A percentile compares a stretch with the other conserved stretches of the same genome.
Evolutionary conservation across 2,888 invertebrate species (phyloP).

Genomic region (Meandrusa payeni): DNA sequence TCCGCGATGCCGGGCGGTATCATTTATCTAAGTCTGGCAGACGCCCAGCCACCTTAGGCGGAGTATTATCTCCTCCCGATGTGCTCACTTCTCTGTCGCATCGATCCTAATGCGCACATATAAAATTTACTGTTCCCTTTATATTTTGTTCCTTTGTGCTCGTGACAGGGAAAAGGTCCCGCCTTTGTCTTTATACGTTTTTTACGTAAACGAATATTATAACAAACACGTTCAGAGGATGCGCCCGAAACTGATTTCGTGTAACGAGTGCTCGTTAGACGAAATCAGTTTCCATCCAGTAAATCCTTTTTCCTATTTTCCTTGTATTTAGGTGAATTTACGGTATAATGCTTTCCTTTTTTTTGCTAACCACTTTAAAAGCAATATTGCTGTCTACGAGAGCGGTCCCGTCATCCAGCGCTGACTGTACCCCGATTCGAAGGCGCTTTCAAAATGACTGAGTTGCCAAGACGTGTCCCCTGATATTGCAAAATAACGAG

Average conservation of each 20-base stretch:
- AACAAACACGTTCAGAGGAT: conserved; percentile 5
- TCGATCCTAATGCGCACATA: conserved; percentile 17
- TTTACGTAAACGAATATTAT: conserved; percentile 19
- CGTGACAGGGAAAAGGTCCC: conserved; percentile 10
- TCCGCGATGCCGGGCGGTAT: background rate
- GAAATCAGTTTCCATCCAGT: too few species aligned
- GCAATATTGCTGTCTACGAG: too few species aligned
- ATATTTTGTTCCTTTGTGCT: conserved; percentile 10
- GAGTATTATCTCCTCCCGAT: conserved; percentile 11
- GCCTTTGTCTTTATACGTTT: conserved; percentile 14
- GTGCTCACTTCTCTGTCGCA: conserved; percentile 7
- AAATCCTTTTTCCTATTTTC: background rate
- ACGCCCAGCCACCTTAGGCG: conserved; percentile 10
- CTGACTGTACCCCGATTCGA: too few species aligned
- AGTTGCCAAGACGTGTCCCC: too few species aligned
- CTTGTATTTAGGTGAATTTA: background rate
- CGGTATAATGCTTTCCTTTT: too few species aligned
- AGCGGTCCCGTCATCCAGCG: too few species aligned
- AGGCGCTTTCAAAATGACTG: too few species aligned
- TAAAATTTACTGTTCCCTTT: conserved; percentile 11
- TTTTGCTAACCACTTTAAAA: too few species aligned
- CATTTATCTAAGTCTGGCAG: conserved; percentile 19
- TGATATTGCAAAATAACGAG: too few species aligned
- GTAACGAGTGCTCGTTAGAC: conserved; percentile 18
- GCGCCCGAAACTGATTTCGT: conserved; percentile 4